These are phyloP conservation scores for Trematocara zebra DNA, from an alignment of 2,113 vertebrate genomes.

Conservation along the genomic window DNA sequence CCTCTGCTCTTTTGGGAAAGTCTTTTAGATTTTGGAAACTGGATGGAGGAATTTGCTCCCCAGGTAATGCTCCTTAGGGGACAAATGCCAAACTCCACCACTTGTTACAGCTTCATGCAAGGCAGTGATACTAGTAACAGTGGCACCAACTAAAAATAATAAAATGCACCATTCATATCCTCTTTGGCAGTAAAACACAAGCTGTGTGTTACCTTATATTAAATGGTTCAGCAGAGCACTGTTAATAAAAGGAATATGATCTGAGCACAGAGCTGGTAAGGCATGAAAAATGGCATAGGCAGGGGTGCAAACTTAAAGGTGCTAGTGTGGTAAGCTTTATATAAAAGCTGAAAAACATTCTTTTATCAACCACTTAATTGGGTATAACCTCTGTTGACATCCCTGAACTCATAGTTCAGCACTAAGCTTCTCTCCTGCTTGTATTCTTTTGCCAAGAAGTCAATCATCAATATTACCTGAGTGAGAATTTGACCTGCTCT, in stretches of 20 bases:
- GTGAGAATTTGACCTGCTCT: neutral
- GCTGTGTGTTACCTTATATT: neutral
- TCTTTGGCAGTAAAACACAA: neutral
- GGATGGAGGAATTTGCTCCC: neutral
- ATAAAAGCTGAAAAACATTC: neutral
- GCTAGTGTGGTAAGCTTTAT: neutral
- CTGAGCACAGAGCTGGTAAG: neutral
- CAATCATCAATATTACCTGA: neutral
- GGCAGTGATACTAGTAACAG: neutral
- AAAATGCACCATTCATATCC: neutral
- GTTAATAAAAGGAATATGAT: neutral
- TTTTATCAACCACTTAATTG: neutral
- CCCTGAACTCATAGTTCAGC: neutral
- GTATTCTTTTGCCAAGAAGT: neutral
- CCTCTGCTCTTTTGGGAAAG: neutral
- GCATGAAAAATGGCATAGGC: neutral
- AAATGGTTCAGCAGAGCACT: neutral
- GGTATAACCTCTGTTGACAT: neutral
- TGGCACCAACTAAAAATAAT: neutral
- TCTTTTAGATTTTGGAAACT: neutral
- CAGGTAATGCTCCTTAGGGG: neutral
- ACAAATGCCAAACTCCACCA: neutral
- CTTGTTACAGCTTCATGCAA: neutral
- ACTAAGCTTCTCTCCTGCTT: neutral
- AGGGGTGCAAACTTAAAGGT: neutral